These are phyloP conservation scores for Cybosia mesomella DNA, from an alignment of 2,888 invertebrate species.

Conservation along the genomic window DNA sequence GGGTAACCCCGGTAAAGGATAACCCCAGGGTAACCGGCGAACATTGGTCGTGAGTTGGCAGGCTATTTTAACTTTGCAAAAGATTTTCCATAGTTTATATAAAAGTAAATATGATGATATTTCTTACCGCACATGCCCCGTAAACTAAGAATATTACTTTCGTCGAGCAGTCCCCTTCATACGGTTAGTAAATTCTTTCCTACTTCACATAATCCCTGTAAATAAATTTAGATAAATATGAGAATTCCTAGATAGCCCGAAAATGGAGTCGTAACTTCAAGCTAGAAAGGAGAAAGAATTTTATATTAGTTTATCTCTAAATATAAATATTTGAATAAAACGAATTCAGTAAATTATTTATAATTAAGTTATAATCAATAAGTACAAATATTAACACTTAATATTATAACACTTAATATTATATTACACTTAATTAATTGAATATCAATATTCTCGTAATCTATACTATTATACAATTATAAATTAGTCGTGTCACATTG, in stretches of 20 bases:
- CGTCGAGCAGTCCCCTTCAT: not conserved
- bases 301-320: not conserved
- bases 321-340: not conserved
- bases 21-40: no score
- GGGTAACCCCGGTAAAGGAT: no score
- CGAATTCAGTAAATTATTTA: not conserved
- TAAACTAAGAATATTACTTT: not conserved
- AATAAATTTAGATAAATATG: constrained; percentile 1
- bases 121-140: not conserved
- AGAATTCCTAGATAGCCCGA: not conserved
- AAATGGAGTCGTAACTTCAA: not conserved
- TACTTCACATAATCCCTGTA: not conserved
- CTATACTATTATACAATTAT: no score
- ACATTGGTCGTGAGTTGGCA: no score
- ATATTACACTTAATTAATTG: no score
- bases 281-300: constrained; percentile 2
- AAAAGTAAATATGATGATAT: not conserved
- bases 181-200: constrained; percentile 4
- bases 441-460: no score
- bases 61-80: not conserved
- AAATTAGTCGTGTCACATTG: no score
- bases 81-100: not conserved
- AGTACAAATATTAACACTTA: no score
- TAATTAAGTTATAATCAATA: no score
- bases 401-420: no score